These are phyloP conservation scores for Albula goreensis DNA, from an alignment of 2,113 vertebrate genomes.

Conservation along the genomic window DNA sequence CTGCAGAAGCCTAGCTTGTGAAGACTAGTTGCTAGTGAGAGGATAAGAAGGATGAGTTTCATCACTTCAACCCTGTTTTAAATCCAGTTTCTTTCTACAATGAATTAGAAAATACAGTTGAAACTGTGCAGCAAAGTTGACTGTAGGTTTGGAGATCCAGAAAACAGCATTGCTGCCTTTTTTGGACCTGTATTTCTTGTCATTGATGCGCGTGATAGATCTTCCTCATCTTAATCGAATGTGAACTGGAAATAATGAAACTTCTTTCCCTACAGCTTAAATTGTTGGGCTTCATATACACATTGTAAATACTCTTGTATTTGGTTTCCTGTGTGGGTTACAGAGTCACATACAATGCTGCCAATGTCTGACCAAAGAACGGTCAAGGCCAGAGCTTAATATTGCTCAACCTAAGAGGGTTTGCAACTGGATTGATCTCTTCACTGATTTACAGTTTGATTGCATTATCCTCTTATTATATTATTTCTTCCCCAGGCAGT, in stretches of 20 bases:
- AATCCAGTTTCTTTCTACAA: no score
- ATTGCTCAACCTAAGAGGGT: not conserved
- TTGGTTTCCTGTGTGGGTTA: not conserved
- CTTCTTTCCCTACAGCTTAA: not conserved
- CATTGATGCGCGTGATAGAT: not conserved
- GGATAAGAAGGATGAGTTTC: no score
- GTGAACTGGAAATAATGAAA: not conserved
- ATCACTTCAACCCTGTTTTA: no score
- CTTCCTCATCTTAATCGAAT: not conserved
- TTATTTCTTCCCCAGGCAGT: not conserved
- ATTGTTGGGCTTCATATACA: not conserved
- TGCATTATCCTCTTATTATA: not conserved
- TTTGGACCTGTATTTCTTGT: no score
- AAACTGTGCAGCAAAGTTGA: not conserved
- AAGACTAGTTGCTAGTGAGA: not conserved
- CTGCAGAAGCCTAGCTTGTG: not conserved
- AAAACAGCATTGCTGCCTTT: no score
- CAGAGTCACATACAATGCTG: not conserved
- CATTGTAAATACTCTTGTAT: conserved; percentile 3
- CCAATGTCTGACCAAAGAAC: not conserved
- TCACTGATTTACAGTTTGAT: not conserved
- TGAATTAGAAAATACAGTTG: not conserved
- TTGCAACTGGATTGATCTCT: not conserved
- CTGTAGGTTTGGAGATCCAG: no score
- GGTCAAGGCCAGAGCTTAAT: conserved; percentile 1